Conservation (phyloP, 2,797 vertebrate genomes). For the Peromyscus aztecus region DNA sequence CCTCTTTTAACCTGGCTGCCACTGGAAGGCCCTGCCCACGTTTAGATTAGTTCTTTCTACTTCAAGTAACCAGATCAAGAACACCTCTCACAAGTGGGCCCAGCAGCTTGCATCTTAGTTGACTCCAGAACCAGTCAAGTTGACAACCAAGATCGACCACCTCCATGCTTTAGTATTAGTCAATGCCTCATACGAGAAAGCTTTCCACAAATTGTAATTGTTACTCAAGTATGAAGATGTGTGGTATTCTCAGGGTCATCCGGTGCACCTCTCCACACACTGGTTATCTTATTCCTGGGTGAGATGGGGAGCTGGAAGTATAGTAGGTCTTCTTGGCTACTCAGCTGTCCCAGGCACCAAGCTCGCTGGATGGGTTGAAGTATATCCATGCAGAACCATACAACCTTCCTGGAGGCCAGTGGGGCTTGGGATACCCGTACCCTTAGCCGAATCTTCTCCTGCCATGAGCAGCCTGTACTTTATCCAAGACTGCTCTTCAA, state of each 20-base stretch:
- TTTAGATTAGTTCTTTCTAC: not conserved
- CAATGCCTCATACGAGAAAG: not conserved
- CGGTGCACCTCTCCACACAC: not conserved
- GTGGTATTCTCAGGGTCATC: not conserved
- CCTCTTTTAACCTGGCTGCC: not conserved
- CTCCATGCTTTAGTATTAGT: not conserved
- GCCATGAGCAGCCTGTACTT: not conserved
- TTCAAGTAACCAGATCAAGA: not conserved
- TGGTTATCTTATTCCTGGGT: not conserved
- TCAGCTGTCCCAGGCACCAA: not conserved
- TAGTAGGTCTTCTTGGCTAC: too few species aligned
- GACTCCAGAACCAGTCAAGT: not conserved
- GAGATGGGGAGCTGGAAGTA: not conserved
- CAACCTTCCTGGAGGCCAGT: not conserved
- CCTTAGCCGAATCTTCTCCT: not conserved
- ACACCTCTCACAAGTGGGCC: not conserved
- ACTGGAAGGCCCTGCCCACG: not conserved
- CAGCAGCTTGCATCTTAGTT: not conserved
- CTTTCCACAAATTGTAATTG: not conserved
- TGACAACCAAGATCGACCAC: not conserved
- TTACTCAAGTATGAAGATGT: not conserved
- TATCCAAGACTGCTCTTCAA: not conserved
- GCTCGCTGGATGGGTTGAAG: not conserved
- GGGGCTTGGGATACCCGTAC: too few species aligned
- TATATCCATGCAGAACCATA: not conserved